phyloP scores from a whole-genome alignment of 2,797 vertebrate species.

The Girardinus metallicus region DNA sequence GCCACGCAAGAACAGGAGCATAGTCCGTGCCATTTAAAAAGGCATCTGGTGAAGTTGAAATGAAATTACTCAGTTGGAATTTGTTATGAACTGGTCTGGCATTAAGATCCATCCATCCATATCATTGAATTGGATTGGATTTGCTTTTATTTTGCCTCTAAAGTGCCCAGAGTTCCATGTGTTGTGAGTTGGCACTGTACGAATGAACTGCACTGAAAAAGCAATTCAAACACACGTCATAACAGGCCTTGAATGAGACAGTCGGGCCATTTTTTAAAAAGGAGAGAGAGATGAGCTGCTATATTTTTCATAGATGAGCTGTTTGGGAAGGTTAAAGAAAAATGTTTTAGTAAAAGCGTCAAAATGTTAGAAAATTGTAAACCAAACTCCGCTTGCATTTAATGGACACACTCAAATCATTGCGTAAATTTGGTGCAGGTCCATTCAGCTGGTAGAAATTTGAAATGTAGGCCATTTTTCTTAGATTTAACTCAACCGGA shows the following conservation, averaged over 20 bases:
- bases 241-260: not conserved
- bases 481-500: not conserved
- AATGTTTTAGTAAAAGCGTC: not conserved
- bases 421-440: not conserved
- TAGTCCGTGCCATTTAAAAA: not conserved
- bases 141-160: not conserved
- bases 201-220: not conserved
- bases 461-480: not conserved
- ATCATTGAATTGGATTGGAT: not conserved
- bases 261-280: not conserved
- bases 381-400: not conserved
- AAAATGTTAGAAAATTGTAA: not conserved
- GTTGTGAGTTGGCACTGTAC: not conserved
- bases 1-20: not conserved
- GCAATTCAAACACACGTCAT: not conserved
- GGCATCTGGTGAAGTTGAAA: not conserved
- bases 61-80: not conserved
- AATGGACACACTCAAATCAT: not conserved
- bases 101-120: not conserved
- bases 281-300: not conserved
- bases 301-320: not conserved
- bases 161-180: not conserved
- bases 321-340: not conserved
- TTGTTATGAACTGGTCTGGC: not conserved
- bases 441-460: not conserved